Conservation (phyloP, 2,113 vertebrate genomes). For the Aspidoscelis tigris region DNA sequence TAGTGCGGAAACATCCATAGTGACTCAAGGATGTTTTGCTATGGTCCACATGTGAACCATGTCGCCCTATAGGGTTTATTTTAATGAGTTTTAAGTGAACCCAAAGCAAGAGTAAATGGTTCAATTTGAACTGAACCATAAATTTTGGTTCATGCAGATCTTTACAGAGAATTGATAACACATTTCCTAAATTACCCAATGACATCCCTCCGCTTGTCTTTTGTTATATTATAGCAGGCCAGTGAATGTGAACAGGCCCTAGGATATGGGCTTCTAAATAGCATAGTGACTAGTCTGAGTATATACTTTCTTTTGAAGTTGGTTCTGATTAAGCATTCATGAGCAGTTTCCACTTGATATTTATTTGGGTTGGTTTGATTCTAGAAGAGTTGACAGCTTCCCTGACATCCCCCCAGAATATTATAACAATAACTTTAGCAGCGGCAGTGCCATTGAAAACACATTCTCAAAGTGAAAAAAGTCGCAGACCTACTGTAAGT, state of each 20-base stretch:
- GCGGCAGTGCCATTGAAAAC: constrained; percentile 67
- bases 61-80: no score
- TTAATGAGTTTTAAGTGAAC: no score
- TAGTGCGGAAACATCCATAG: no score
- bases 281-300: constrained; percentile 42
- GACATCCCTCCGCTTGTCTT: no score
- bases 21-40: no score
- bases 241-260: neutral
- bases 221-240: no score
- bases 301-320: constrained; percentile 51
- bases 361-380: constrained; percentile 64
- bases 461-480: constrained; percentile 43
- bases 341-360: constrained; percentile 59
- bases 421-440: constrained; percentile 64
- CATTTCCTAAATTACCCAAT: no score
- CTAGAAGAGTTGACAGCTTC: constrained; percentile 62
- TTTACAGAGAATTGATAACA: no score
- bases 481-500: constrained; percentile 54
- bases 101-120: no score
- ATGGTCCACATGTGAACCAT: no score
- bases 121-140: no score
- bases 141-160: no score
- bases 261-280: constrained; percentile 44
- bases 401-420: constrained; percentile 57
- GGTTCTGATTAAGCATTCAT: constrained; percentile 66